Percentiles rank a stretch among this genome's conserved stretches.
These are phyloP conservation scores for Serinus canaria DNA, from an alignment of 2,113 vertebrate species.

Conservation along the genomic window DNA sequence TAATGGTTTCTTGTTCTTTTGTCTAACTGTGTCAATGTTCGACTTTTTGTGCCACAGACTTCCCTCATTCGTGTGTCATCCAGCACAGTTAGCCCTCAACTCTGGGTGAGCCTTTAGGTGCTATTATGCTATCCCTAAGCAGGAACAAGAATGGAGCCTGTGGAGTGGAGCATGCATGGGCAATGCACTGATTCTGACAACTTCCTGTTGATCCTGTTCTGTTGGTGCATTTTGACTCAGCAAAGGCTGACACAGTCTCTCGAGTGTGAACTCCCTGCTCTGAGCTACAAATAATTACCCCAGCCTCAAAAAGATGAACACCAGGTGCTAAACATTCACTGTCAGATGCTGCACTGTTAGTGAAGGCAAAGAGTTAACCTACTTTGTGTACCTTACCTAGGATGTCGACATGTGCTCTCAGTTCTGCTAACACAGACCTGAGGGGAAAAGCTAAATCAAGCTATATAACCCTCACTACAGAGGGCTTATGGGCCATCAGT, in stretches of 20 bases:
- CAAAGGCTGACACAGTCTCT: neutral
- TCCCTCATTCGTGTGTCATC: neutral
- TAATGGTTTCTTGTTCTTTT: neutral
- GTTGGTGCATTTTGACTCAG: neutral
- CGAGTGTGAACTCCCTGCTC: neutral
- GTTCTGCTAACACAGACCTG: neutral
- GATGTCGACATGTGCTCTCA: neutral
- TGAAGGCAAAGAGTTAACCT: conserved; percentile 23
- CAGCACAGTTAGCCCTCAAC: neutral
- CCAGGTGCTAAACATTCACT: neutral
- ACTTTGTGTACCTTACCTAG: neutral
- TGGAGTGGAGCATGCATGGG: fast-evolving
- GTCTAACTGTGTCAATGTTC: neutral
- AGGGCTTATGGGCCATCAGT: neutral
- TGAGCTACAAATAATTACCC: neutral
- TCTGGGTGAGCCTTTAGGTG: neutral
- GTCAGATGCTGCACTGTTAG: conserved; percentile 7
- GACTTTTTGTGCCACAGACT: neutral
- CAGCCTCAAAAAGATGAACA: neutral
- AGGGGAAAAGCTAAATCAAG: neutral
- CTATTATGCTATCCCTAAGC: neutral
- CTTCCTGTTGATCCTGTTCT: neutral
- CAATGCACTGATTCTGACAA: neutral
- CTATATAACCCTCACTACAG: neutral
- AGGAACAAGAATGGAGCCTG: neutral